These are phyloP conservation scores for Cercocebus atys DNA, from an alignment of 2,113 vertebrate species.

Conservation along the genomic window DNA sequence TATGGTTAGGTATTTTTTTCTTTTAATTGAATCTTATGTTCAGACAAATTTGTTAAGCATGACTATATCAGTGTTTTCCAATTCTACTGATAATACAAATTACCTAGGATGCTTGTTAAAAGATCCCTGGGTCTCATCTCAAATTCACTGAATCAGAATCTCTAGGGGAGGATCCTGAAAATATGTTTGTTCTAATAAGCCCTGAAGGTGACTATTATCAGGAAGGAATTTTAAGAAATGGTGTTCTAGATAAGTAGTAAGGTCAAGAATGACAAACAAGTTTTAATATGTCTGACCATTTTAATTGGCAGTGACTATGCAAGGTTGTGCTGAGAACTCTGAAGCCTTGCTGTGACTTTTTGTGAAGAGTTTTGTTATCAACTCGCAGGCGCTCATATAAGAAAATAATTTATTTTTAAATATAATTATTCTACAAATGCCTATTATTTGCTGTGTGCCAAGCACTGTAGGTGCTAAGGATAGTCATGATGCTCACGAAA, in stretches of 20 bases:
- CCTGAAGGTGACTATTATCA: neutral
- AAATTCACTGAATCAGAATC: neutral
- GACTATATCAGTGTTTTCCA: neutral
- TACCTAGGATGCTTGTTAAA: neutral
- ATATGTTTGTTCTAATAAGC: neutral
- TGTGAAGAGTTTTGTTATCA: neutral
- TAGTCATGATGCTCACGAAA: neutral
- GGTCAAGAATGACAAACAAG: neutral
- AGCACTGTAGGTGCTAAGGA: neutral
- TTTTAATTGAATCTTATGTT: neutral
- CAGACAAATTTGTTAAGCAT: neutral
- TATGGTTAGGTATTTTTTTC: neutral
- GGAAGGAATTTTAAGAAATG: neutral
- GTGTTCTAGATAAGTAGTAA: neutral
- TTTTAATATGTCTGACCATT: neutral
- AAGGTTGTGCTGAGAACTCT: neutral
- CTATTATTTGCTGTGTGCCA: neutral
- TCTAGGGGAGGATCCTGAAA: neutral
- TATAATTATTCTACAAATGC: neutral
- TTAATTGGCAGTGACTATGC: neutral
- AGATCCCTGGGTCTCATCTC: neutral
- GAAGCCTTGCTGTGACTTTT: neutral
- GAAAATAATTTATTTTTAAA: neutral
- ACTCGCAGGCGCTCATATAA: neutral
- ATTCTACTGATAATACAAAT: neutral